phyloP scores from a whole-genome alignment of 2,888 invertebrate species.

The Cephus pulcher region DNA sequence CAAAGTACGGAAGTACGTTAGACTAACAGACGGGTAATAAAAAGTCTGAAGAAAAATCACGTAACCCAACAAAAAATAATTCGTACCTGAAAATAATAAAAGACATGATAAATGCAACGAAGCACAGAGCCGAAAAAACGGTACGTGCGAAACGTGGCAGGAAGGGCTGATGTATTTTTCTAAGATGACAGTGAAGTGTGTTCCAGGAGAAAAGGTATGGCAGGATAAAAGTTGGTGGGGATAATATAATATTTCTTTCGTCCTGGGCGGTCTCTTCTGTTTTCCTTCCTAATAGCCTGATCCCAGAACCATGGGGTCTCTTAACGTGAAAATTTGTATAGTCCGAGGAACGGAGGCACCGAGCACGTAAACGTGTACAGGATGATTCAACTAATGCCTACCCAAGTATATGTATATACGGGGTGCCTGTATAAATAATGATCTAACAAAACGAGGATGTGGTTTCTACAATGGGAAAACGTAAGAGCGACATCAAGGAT shows the following conservation, averaged over 20 bases:
- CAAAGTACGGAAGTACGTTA: background rate
- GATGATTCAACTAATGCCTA: too few species aligned
- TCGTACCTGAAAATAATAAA: background rate
- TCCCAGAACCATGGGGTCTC: background rate
- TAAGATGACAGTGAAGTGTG: background rate
- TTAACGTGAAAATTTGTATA: too few species aligned
- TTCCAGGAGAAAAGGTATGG: background rate
- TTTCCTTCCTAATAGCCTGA: slow-evolving; percentile 28
- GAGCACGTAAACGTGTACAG: too few species aligned
- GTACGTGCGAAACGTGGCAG: background rate
- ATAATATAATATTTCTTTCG: slow-evolving; percentile 30
- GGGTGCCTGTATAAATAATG: background rate
- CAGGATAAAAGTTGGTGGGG: slow-evolving; percentile 2
- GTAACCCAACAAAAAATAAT: too few species aligned
- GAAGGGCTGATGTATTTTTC: background rate
- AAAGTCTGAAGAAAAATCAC: too few species aligned
- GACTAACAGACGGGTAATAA: too few species aligned
- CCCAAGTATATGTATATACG: background rate
- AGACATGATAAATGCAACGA: background rate
- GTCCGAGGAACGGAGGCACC: too few species aligned
- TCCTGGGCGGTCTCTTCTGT: slow-evolving; percentile 27
- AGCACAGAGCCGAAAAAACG: background rate
- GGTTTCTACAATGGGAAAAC: background rate
- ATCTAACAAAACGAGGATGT: background rate
- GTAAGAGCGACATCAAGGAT: background rate